Evolutionary conservation across 2,888 invertebrate genomes (phyloP).

Genomic region (Himalopsyche tibetana): DNA sequence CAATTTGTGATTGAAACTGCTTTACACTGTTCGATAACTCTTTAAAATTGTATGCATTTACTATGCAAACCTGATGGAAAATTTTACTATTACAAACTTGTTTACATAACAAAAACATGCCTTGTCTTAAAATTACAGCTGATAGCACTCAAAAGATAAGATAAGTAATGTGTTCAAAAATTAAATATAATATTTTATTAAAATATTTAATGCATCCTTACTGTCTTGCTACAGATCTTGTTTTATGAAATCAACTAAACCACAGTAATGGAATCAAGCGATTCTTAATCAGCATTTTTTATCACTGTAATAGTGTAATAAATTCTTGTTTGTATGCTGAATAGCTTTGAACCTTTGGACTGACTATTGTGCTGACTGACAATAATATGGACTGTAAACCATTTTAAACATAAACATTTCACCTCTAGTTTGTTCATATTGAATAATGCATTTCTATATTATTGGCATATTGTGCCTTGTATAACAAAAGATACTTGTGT

Average conservation of each 20-base stretch:
- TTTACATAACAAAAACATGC: background rate
- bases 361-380: background rate
- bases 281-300: background rate
- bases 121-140: no score
- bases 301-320: background rate
- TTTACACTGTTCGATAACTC: background rate
- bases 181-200: no score
- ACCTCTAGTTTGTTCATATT: background rate
- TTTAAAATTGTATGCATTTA: background rate
- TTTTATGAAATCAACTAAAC: no score
- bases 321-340: background rate
- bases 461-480: background rate
- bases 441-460: background rate
- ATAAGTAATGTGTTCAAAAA: no score
- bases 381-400: background rate
- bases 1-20: background rate
- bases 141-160: no score
- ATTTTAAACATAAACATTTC: background rate
- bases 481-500: no score
- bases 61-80: background rate
- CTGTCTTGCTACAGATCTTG: no score
- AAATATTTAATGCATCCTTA: no score
- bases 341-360: background rate
- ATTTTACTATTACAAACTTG: background rate
- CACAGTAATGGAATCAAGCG: no score